Evolutionary conservation across 2,113 vertebrate genomes (phyloP).

Genomic region (Labeo catla): DNA sequence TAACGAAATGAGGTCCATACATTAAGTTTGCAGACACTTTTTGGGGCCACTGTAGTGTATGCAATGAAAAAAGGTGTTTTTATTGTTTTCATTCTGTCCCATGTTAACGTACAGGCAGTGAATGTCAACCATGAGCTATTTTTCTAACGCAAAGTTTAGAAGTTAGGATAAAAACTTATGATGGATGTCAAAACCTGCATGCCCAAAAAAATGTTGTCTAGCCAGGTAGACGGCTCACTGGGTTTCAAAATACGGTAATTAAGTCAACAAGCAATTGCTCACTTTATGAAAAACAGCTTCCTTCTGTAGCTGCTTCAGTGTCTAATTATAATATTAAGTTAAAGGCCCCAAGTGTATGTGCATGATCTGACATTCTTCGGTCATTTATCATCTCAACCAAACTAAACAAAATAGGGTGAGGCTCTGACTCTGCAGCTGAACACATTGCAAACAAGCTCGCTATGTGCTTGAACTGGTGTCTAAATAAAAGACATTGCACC

Average conservation of each 20-base stretch:
- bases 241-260: neutral
- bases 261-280: neutral
- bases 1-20: neutral
- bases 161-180: neutral
- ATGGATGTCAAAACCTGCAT: neutral
- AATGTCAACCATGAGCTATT: too few species aligned
- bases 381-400: neutral
- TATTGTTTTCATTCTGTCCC: neutral
- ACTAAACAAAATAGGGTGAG: conserved; percentile 9
- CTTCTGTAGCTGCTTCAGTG: neutral
- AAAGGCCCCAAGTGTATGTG: neutral
- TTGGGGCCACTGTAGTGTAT: neutral
- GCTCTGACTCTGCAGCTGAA: neutral
- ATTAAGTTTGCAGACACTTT: neutral
- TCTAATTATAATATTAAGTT: neutral
- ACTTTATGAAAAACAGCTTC: neutral
- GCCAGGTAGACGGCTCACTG: neutral
- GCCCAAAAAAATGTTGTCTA: neutral
- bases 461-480: neutral
- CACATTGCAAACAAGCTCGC: neutral
- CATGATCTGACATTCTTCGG: neutral
- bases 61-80: neutral
- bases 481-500: neutral
- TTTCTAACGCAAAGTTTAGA: neutral
- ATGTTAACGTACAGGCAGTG: neutral